A percentile compares a stretch with the other conserved stretches of the same genome.
Conservation (phyloP, 2,797 vertebrate genomes). For the Melopsittacus undulatus region DNA sequence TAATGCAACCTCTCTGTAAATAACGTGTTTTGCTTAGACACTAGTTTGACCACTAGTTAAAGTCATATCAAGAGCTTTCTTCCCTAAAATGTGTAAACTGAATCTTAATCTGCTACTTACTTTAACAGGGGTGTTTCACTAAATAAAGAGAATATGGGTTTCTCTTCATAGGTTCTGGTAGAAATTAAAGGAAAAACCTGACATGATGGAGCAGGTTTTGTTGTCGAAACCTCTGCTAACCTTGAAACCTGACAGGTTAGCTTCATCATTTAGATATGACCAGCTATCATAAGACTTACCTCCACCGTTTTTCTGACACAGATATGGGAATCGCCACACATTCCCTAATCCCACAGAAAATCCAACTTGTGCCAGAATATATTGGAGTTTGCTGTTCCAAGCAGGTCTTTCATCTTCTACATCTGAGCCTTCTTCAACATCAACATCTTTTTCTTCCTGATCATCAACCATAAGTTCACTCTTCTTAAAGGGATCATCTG, state of each 20-base stretch:
- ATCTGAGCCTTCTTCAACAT: slow-evolving; percentile 81
- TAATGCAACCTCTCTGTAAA: background rate
- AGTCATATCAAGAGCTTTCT: background rate
- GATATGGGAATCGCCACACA: slow-evolving; percentile 97
- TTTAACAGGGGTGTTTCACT: background rate
- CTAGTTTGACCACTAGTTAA: background rate
- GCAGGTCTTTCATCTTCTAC: slow-evolving; percentile 89
- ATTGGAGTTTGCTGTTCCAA: slow-evolving; percentile 97
- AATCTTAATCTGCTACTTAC: background rate
- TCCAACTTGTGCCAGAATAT: slow-evolving; percentile 97
- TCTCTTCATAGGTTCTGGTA: background rate
- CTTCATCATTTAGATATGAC: background rate
- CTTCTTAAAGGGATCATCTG: slow-evolving; percentile 94
- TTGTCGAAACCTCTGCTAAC: background rate
- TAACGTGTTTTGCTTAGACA: background rate
- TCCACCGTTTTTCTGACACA: slow-evolving; percentile 98
- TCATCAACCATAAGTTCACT: slow-evolving; percentile 88
- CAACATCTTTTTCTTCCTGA: slow-evolving; percentile 80
- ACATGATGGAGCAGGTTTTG: background rate
- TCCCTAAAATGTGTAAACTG: background rate
- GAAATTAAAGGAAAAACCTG: background rate
- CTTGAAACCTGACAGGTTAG: background rate
- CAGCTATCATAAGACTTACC: slow-evolving; percentile 81
- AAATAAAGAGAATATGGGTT: background rate
- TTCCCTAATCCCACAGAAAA: slow-evolving; percentile 98